A percentile compares a stretch with the other conserved stretches of the same genome.
Conservation (phyloP, 2,113 vertebrate genomes). For the Macroglossus sobrinus region DNA sequence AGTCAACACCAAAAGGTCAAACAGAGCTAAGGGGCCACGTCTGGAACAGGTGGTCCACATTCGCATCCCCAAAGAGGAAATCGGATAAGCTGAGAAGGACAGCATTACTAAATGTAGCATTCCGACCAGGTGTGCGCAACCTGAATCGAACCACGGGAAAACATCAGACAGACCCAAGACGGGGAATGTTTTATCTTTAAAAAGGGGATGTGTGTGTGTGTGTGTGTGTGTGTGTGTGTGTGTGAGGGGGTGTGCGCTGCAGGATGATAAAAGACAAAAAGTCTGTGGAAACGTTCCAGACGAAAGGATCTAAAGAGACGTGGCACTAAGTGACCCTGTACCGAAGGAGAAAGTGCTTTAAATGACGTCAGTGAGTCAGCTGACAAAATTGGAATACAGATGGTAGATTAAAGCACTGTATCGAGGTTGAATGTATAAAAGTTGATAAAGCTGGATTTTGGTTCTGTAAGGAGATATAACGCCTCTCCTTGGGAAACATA, state of each 20-base stretch:
- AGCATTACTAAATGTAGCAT: not conserved
- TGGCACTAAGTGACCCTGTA: not conserved
- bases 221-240: too few species aligned
- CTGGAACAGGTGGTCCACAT: not conserved
- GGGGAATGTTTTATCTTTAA: not conserved
- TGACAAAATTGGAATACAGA: not conserved
- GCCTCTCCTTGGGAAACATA: not conserved
- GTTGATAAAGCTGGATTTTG: not conserved
- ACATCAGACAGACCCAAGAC: not conserved
- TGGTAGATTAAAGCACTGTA: not conserved
- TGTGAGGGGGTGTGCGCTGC: fast-evolving
- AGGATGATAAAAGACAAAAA: not conserved
- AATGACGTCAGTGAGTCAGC: not conserved
- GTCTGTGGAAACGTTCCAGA: not conserved
- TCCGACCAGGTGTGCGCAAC: not conserved
- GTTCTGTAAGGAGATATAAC: not conserved
- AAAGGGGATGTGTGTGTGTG: too few species aligned
- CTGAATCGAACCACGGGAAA: not conserved
- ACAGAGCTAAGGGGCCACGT: not conserved
- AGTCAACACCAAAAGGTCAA: not conserved
- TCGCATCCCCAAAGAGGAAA: not conserved
- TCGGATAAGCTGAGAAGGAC: not conserved
- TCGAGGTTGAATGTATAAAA: not conserved
- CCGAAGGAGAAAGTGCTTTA: not conserved
- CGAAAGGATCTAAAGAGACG: not conserved